These are phyloP conservation scores for Cacatua alba DNA, from an alignment of 2,113 vertebrate species.

Conservation along the genomic window DNA sequence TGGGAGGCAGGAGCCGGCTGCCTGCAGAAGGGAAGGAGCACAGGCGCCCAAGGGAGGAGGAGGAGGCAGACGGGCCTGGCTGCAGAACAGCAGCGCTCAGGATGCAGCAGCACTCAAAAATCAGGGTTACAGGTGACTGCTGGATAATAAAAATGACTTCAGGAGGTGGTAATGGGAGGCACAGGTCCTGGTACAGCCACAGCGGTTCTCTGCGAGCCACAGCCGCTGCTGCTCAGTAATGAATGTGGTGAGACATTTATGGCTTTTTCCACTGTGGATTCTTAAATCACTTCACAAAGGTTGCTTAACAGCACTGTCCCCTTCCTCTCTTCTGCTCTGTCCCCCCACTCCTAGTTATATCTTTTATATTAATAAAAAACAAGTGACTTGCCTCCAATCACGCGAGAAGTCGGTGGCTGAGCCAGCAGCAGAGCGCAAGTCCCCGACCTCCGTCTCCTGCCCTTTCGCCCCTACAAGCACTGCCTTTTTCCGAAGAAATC, in stretches of 20 bases:
- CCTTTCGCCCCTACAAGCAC: not conserved
- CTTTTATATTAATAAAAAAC: not conserved
- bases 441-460: not conserved
- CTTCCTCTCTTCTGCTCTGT: not conserved
- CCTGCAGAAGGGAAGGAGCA: conserved; percentile 35
- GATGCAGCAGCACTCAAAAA: not conserved
- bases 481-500: conserved; percentile 31
- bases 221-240: not conserved
- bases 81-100: not conserved
- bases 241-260: conserved; percentile 43
- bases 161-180: not conserved
- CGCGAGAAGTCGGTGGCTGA: not conserved
- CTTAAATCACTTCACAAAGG: conserved; percentile 31
- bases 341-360: not conserved
- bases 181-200: not conserved
- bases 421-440: not conserved
- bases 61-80: not conserved
- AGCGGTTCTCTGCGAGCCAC: not conserved
- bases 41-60: not conserved
- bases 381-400: not conserved
- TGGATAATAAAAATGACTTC: not conserved
- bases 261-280: conserved; percentile 38
- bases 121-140: not conserved
- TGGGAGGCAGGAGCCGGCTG: conserved; percentile 57
- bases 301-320: conserved; percentile 34